phyloP scores from a whole-genome alignment of 2,888 invertebrate genomes.

The Emmelina monodactyla region DNA sequence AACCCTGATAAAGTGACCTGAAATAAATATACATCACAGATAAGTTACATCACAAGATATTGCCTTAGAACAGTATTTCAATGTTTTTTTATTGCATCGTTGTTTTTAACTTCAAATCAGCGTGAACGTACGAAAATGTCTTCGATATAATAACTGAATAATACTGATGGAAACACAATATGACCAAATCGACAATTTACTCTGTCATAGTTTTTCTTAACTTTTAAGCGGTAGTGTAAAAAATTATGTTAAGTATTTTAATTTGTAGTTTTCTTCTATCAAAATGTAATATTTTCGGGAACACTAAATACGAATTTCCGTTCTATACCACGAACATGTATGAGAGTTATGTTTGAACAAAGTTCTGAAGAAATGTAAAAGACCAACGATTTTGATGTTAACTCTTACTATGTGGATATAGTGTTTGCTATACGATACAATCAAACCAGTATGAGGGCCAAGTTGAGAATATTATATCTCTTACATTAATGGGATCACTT shows the following conservation, averaged over 20 bases:
- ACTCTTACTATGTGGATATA: too few relatives aligned
- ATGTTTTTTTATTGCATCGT: too few relatives aligned
- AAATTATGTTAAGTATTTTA: slow-evolving; percentile 55
- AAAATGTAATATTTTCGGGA: slow-evolving; percentile 37
- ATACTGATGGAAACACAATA: too few relatives aligned
- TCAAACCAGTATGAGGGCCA: slow-evolving; percentile 43
- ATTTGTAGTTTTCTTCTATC: slow-evolving; percentile 36
- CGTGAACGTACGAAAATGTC: too few relatives aligned
- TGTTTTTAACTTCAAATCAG: too few relatives aligned
- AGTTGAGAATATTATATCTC: slow-evolving; percentile 50
- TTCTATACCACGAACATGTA: slow-evolving; percentile 5
- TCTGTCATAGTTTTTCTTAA: too few relatives aligned
- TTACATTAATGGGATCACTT: slow-evolving; percentile 52
- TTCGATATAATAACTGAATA: too few relatives aligned
- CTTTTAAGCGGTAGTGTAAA: slow-evolving; percentile 48
- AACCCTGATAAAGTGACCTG: not conserved
- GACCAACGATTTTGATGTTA: too few relatives aligned
- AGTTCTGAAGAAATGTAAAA: too few relatives aligned
- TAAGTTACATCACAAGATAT: not conserved
- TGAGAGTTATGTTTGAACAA: slow-evolving; percentile 18
- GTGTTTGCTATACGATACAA: slow-evolving; percentile 33
- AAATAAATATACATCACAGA: not conserved
- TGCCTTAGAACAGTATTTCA: too few relatives aligned
- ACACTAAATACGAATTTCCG: slow-evolving; percentile 35
- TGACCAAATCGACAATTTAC: too few relatives aligned